Base-by-base conservation (phyloP, 1,140 invertebrate species). In the Cyclina sinensis region DNA sequence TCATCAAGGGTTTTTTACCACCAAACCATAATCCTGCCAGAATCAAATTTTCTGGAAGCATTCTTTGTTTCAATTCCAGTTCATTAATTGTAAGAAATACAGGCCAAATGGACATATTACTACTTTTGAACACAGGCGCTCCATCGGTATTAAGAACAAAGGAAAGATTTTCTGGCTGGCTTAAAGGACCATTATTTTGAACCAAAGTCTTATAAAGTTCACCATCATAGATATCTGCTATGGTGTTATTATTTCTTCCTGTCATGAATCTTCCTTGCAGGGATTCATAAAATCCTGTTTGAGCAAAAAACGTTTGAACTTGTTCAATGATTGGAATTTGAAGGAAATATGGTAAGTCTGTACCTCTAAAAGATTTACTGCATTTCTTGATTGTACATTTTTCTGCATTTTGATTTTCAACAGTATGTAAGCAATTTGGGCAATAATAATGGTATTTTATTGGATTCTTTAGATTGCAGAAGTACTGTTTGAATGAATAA, bases 31-130 rank as follows among this genome's bases (percentile, higher is more conserved):
- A n/a, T n/a, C n/a, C n/a, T n/a, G n/a, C n/a, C n/a, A n/a, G n/a
- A n/a, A n/a, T n/a, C 85, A 88, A 84, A 48, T 88, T 84, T 62
- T 85, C 74, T 80, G 51, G 83, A 51, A 48, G 46, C 70, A 84
- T 88, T 32, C 80, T 43, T 12, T 79, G 11, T 27, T 86, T 80
- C 37, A 59, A 86, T 0, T 83, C 79, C 14, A 91, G 30, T 80
- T 90, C 86, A 84, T 89, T 89, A 37, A 91, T 87, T 9, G 89
- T 43, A 14, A 87, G 16, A 68, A 74, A 89, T 18, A 91, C 11
- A 11, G 90, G 90, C 90, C 87, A 91, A 7, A 89, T 35, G 0
- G 82, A 86, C 2, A 73, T 32, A 59, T 54, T 82, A n/a, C n/a
- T n/a, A 80, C 87, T n/a, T n/a, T n/a, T n/a, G n/a, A n/a, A n/a